Evolutionary conservation across 2,797 vertebrate species (phyloP), one percentile per base, ranked within the genome.

Genomic region (Kryptolebias ocellatus): DNA sequence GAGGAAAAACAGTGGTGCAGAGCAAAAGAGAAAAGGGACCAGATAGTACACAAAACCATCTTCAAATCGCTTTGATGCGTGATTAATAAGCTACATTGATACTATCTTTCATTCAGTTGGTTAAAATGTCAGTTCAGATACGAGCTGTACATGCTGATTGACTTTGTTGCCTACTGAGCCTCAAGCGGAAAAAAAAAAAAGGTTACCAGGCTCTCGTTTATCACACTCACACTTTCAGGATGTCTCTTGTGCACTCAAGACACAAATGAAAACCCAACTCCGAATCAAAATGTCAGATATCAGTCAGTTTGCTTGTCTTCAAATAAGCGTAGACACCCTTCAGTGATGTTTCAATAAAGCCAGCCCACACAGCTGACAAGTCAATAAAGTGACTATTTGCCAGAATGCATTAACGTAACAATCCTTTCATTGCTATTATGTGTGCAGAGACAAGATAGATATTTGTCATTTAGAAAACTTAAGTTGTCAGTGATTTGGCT

Each of bases 31-130:
- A 31, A 20, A 52, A 58, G 28, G 20, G 29, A 67, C 57, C n/a
- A 53, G 63, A 62, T 37, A 39, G 3, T 3, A 67, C 56, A 50
- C 24, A 20, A 79, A 73, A 57, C 37, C 15, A 5, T 72, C 44
- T 64, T 67, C 56, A n/a, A 59, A 62, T 70, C 59, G 67, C 78
- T 87, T 74, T 86, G 85, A 87, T 53, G 79, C 44, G 16, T 70
- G 79, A 89, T 87, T 86, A 87, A 89, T 86, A 81, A 83, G 63
- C 57, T 51, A 60, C 62, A 86, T 82, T 86, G 83, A 82, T 76
- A 83, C 53, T 63, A 17, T 61, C 59, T 76, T 89, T 86, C 85
- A 81, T 89, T 86, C 80, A 83, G 72, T 57, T 64, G 28, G 60
- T 74, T 69, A 75, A 58, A 74, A 76, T 64, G 83, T 83, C 82